A percentile compares a stretch with the other conserved stretches of the same genome.
Conservation (phyloP, 1,140 invertebrate species). For the Chrysomallon squamiferum region DNA sequence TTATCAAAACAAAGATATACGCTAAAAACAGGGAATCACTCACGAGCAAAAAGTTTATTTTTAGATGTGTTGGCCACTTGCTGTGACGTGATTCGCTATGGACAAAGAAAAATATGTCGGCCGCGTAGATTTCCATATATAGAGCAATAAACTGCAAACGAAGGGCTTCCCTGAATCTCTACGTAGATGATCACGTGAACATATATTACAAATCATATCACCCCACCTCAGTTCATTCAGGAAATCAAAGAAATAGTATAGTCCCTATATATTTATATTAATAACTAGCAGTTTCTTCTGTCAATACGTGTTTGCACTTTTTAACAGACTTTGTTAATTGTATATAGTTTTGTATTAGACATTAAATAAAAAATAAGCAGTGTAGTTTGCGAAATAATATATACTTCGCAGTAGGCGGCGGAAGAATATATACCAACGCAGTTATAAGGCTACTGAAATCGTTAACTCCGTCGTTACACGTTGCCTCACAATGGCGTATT, state of each 20-base stretch:
- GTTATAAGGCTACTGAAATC: not conserved
- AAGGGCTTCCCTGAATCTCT: not conserved
- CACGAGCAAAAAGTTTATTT: not conserved
- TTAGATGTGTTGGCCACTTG: not conserved
- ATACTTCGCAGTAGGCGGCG: not conserved
- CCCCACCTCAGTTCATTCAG: conserved; percentile 5
- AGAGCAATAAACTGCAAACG: not conserved
- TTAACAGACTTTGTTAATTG: not conserved
- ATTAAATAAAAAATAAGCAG: not conserved
- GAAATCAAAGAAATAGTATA: conserved; percentile 4
- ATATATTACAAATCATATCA: conserved; percentile 1
- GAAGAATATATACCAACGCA: not conserved
- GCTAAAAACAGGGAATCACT: not conserved
- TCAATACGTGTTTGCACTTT: not conserved
- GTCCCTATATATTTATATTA: not conserved
- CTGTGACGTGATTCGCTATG: not conserved
- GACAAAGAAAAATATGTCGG: not conserved
- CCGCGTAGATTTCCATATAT: conserved; percentile 2
- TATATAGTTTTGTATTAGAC: not conserved
- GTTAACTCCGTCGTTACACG: conserved; percentile 3
- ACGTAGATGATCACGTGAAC: not conserved
- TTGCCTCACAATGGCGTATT: conserved; percentile 6
- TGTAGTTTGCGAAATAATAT: not conserved
- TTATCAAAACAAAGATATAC: not conserved
- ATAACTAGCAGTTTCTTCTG: not conserved